Percentiles rank a stretch among this genome's conserved stretches.
These are phyloP conservation scores for Cataglyphis rosenhaueri DNA, from an alignment of 2,888 invertebrate species.

Conservation along the genomic window DNA sequence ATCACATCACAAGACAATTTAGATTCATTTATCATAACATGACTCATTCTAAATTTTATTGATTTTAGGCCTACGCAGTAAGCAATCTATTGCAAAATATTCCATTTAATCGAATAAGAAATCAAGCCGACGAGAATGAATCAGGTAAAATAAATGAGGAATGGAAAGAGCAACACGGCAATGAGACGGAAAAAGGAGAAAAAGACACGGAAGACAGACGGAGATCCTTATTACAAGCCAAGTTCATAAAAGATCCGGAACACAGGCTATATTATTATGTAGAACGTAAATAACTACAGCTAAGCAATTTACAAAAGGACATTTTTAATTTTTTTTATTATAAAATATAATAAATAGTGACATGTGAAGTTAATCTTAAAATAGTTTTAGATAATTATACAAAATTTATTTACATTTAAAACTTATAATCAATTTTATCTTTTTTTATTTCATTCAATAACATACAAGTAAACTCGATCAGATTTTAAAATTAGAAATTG, in stretches of 20 bases:
- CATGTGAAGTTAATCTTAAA: neutral
- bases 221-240: slow-evolving; percentile 2
- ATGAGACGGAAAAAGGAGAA: neutral
- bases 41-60: slow-evolving; percentile 5
- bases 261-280: slow-evolving; percentile 73
- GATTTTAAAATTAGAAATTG: neutral
- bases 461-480: neutral
- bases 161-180: slow-evolving; percentile 37
- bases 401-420: neutral
- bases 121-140: neutral
- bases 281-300: slow-evolving; percentile 28
- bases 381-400: neutral
- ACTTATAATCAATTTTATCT: slow-evolving; percentile 4
- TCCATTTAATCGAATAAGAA: slow-evolving; percentile 24
- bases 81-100: slow-evolving; percentile 62
- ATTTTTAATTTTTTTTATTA: neutral
- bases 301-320: neutral
- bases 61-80: slow-evolving; percentile 70
- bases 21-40: slow-evolving; percentile 53
- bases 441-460: neutral
- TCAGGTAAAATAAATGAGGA: neutral
- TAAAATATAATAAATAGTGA: neutral
- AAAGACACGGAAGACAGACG: neutral
- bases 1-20: slow-evolving; percentile 64
- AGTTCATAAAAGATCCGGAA: slow-evolving; percentile 71